Conservation (phyloP, 2,888 invertebrate genomes). For the Tetrapedia diversipes region DNA sequence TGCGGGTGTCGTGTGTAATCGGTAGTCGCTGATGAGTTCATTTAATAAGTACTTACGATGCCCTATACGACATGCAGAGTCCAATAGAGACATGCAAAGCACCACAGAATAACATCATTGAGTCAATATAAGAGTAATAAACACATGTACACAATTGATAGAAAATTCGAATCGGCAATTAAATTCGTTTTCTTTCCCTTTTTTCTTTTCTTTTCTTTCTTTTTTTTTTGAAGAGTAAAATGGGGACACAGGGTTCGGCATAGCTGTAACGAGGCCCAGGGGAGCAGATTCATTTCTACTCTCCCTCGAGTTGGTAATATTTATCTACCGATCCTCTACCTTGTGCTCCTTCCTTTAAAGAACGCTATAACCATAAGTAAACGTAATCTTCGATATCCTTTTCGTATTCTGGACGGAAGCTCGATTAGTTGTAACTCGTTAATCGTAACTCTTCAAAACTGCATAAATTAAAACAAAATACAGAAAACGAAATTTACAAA, state of each 20-base stretch:
- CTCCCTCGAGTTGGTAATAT: slow-evolving; percentile 17
- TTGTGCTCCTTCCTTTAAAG: slow-evolving; percentile 15
- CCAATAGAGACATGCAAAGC: slow-evolving; percentile 83
- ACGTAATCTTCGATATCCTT: not conserved
- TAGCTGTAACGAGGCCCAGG: not conserved
- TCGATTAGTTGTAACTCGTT: no score
- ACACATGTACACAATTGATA: slow-evolving; percentile 76
- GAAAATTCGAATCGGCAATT: slow-evolving; percentile 53
- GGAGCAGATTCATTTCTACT: slow-evolving; percentile 29
- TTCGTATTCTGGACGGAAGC: not conserved
- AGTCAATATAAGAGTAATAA: slow-evolving; percentile 79
- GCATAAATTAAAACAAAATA: not conserved
- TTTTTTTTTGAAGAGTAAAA: slow-evolving; percentile 10
- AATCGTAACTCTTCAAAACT: no score
- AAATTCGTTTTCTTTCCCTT: slow-evolving; percentile 12
- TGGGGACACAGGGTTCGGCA: slow-evolving; percentile 28
- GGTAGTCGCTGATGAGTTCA: slow-evolving; percentile 71
- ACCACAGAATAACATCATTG: slow-evolving; percentile 82
- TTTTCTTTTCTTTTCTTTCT: not conserved
- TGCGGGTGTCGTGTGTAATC: slow-evolving; percentile 68
- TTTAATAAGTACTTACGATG: slow-evolving; percentile 82
- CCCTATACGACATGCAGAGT: slow-evolving; percentile 82
- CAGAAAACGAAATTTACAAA: not conserved
- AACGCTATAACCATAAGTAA: not conserved
- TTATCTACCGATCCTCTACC: slow-evolving; percentile 27